These are phyloP conservation scores for Sylvia atricapilla DNA, from an alignment of 2,113 vertebrate genomes.

Conservation along the genomic window DNA sequence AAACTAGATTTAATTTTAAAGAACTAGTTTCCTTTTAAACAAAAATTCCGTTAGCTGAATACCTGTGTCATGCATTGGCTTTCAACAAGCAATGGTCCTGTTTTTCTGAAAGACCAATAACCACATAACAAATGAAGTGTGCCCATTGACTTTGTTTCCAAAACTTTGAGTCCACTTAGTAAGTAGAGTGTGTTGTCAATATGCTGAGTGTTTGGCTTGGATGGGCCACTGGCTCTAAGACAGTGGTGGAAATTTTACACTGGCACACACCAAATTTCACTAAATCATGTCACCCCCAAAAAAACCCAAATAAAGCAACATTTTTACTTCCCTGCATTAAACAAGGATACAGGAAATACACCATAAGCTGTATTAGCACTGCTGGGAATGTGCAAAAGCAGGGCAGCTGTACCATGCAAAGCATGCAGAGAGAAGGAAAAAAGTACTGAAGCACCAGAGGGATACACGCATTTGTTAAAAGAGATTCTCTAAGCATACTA, in stretches of 20 bases:
- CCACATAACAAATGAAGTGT: background rate
- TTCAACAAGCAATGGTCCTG: background rate
- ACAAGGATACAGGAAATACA: constrained; percentile 48
- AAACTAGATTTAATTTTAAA: background rate
- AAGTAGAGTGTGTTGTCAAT: background rate
- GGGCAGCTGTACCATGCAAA: constrained; percentile 64
- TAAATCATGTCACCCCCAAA: constrained; percentile 19
- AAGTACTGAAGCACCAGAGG: constrained; percentile 70
- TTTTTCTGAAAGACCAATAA: background rate
- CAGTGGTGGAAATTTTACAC: background rate
- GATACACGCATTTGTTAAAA: constrained; percentile 81
- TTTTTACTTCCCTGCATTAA: constrained; percentile 57
- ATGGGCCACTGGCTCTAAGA: constrained; percentile 11
- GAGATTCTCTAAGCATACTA: constrained; percentile 95
- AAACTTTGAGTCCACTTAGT: background rate
- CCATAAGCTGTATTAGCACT: constrained; percentile 51
- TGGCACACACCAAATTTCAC: background rate
- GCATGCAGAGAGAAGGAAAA: constrained; percentile 73
- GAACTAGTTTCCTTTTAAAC: background rate
- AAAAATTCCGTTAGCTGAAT: background rate
- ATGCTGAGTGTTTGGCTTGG: background rate
- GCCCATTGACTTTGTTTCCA: background rate
- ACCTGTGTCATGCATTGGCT: background rate
- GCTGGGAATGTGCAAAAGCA: constrained; percentile 66
- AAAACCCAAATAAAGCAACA: background rate